A percentile compares a stretch with the other conserved stretches of the same genome.
Conservation (phyloP, 2,113 vertebrate genomes). For the Alectura lathami region DNA sequence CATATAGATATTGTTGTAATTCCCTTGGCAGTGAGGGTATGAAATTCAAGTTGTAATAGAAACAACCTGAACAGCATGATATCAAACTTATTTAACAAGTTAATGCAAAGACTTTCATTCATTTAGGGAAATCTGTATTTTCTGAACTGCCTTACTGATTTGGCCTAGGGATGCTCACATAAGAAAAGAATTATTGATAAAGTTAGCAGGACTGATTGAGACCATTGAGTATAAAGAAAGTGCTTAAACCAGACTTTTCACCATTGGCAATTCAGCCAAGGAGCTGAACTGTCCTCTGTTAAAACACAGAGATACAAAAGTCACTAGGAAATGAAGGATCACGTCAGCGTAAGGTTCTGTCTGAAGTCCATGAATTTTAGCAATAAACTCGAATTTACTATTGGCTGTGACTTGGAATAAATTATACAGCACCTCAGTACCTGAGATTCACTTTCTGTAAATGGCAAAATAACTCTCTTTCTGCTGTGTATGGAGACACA, state of each 20-base stretch:
- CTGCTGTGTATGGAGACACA: not conserved
- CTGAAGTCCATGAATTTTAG: not conserved
- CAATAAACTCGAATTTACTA: not conserved
- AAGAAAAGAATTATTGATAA: not conserved
- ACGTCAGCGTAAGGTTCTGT: not conserved
- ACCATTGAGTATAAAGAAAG: not conserved
- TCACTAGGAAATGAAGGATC: not conserved
- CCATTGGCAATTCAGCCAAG: not conserved
- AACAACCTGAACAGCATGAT: not conserved
- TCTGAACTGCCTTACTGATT: not conserved
- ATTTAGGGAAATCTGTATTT: not conserved
- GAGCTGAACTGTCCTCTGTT: not conserved
- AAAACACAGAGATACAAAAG: not conserved
- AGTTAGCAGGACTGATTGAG: not conserved
- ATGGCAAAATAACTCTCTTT: not conserved
- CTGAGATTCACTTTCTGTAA: not conserved
- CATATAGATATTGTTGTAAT: not conserved
- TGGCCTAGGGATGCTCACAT: not conserved
- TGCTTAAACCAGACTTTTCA: not conserved
- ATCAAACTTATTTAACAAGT: not conserved
- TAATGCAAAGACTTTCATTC: not conserved
- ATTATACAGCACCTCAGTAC: not conserved
- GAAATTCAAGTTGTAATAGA: not conserved
- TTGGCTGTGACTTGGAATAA: not conserved
- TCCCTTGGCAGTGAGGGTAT: not conserved